A percentile compares a stretch with the other conserved stretches of the same genome.
Evolutionary conservation across 2,888 invertebrate genomes (phyloP).

Genomic region (Melinopterus prodromus): DNA sequence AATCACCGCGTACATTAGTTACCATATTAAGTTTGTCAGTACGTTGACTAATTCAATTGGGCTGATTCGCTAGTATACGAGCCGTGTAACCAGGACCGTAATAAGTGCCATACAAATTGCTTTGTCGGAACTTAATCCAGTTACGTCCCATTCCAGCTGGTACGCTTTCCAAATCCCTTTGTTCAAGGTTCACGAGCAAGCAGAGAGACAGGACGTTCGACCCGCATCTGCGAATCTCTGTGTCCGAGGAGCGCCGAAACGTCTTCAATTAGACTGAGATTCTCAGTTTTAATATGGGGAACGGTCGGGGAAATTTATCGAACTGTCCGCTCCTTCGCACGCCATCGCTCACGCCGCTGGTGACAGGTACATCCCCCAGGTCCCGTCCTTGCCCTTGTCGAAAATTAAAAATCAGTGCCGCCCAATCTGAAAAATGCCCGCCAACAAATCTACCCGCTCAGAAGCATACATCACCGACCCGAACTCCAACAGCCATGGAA

Average conservation of each 20-base stretch:
- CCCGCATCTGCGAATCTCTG: conserved; percentile 22
- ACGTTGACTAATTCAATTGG: conserved; percentile 57
- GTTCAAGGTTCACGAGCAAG: conserved; percentile 41
- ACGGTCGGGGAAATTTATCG: conserved; percentile 18
- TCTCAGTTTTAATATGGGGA: conserved; percentile 10
- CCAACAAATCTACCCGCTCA: background rate
- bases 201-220: conserved; percentile 22
- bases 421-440: background rate
- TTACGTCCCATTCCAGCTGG: conserved; percentile 50
- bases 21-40: conserved; percentile 58
- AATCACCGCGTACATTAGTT: conserved; percentile 56
- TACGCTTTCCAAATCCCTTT: conserved; percentile 50
- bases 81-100: conserved; percentile 56
- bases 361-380: background rate
- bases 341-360: background rate
- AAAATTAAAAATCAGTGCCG: background rate
- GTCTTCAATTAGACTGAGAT: conserved; percentile 23
- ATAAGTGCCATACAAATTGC: conserved; percentile 58
- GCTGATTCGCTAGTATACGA: conserved; percentile 56
- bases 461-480: no score
- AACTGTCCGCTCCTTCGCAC: conserved; percentile 9
- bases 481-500: no score
- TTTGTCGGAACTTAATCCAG: conserved; percentile 57
- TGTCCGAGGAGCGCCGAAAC: conserved; percentile 17
- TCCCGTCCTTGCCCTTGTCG: background rate